Evolutionary conservation across 2,888 invertebrate genomes (phyloP).

Genomic region (Nymphalis c-album): DNA sequence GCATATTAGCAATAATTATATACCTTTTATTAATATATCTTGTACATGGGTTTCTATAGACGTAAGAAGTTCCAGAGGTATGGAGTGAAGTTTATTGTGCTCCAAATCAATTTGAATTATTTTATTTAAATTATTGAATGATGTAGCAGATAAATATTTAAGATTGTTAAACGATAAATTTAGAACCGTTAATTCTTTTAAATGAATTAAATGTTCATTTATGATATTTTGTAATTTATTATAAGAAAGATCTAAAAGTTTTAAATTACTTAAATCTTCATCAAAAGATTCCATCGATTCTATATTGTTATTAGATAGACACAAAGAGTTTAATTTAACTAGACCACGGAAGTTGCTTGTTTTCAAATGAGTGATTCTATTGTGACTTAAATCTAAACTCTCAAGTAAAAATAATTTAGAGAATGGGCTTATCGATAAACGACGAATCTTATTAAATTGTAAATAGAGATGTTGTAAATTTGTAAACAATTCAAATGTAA

Average conservation of each 20-base stretch:
- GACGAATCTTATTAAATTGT: conserved; percentile 87
- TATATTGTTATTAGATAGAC: conserved; percentile 91
- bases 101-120: conserved; percentile 89
- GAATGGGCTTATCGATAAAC: conserved; percentile 92
- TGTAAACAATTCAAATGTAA: conserved; percentile 89
- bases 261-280: conserved; percentile 87
- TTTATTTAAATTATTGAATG: conserved; percentile 89
- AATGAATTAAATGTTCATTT: conserved; percentile 88
- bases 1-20: background rate
- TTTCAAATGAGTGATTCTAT: conserved; percentile 90
- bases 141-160: conserved; percentile 88
- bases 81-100: conserved; percentile 89
- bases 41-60: conserved; percentile 92
- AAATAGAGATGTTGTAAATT: conserved; percentile 89
- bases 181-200: conserved; percentile 89
- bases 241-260: conserved; percentile 90
- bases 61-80: conserved; percentile 89
- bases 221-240: conserved; percentile 90
- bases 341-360: conserved; percentile 92
- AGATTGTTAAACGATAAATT: conserved; percentile 92
- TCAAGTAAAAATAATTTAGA: conserved; percentile 86
- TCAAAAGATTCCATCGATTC: conserved; percentile 92
- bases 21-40: conserved; percentile 91
- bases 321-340: conserved; percentile 86
- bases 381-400: conserved; percentile 90